A percentile compares a stretch with the other conserved stretches of the same genome.
Conservation (phyloP, 2,113 vertebrate species). For the Hippoglossus stenolepis region DNA sequence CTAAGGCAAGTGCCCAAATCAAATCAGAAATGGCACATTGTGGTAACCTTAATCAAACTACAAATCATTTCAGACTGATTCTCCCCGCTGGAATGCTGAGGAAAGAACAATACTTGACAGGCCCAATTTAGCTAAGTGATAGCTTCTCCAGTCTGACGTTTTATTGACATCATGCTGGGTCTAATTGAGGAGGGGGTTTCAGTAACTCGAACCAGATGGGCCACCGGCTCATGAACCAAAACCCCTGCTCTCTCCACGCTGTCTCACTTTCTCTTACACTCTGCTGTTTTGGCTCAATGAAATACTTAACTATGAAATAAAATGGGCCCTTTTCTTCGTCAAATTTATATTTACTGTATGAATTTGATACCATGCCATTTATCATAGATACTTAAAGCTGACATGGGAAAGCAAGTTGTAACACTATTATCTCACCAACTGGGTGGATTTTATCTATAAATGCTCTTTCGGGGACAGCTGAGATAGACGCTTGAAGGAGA, state of each 20-base stretch:
- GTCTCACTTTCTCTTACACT: slow-evolving; percentile 13
- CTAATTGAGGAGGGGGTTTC: slow-evolving; percentile 75
- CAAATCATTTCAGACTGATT: slow-evolving; percentile 73
- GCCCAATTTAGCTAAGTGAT: slow-evolving; percentile 73
- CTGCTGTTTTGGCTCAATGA: slow-evolving; percentile 54
- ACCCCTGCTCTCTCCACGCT: slow-evolving; percentile 5
- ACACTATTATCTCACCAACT: slow-evolving; percentile 39
- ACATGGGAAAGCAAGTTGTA: slow-evolving; percentile 7
- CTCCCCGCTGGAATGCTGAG: slow-evolving; percentile 62
- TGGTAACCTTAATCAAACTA: slow-evolving; percentile 76
- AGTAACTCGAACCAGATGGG: slow-evolving; percentile 80
- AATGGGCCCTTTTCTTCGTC: slow-evolving; percentile 45
- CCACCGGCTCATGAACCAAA: slow-evolving; percentile 77
- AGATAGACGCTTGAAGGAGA: slow-evolving; percentile 21
- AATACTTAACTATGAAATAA: slow-evolving; percentile 57
- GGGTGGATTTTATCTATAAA: too few species aligned
- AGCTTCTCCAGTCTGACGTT: slow-evolving; percentile 77
- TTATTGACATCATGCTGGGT: slow-evolving; percentile 83
- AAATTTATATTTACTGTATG: slow-evolving; percentile 42
- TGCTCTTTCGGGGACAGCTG: slow-evolving; percentile 20
- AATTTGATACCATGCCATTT: slow-evolving; percentile 53
- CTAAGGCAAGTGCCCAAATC: slow-evolving; percentile 54
- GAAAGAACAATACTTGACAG: slow-evolving; percentile 76
- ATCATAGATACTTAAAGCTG: slow-evolving; percentile 36
- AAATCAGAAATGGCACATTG: slow-evolving; percentile 73